phyloP scores from a whole-genome alignment of 2,888 invertebrate species.

The Himalopsyche japonica region DNA sequence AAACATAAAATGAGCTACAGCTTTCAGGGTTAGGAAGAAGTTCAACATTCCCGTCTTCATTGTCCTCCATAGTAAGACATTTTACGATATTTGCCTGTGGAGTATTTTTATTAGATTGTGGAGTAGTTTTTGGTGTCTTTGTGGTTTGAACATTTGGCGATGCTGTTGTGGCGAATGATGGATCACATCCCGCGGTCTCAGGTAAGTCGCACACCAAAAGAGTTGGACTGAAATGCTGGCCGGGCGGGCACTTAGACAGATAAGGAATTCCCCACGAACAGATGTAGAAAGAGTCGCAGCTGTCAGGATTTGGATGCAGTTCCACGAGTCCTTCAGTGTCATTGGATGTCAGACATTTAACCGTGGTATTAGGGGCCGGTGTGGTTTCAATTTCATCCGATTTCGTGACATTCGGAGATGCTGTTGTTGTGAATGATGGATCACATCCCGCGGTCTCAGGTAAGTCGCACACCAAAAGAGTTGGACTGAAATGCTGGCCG shows the following conservation, averaged over 20 bases:
- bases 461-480: conserved; percentile 15
- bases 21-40: conserved; percentile 20
- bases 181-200: conserved; percentile 17
- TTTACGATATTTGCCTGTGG: neutral
- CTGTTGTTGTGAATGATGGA: conserved; percentile 4
- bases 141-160: conserved; percentile 42
- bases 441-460: conserved; percentile 21
- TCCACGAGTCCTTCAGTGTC: conserved; percentile 2
- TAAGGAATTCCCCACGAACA: conserved; percentile 25
- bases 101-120: too few relatives aligned
- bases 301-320: conserved; percentile 19
- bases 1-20: conserved; percentile 28
- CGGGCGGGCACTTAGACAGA: conserved; percentile 24
- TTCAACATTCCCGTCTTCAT: conserved; percentile 2
- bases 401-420: conserved; percentile 43
- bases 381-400: conserved; percentile 15
- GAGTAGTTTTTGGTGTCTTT: too few relatives aligned
- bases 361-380: too few relatives aligned
- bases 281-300: conserved; percentile 26
- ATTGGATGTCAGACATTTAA: neutral
- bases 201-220: conserved; percentile 26
- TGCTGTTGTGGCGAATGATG: conserved; percentile 23
- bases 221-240: conserved; percentile 14
- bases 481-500: conserved; percentile 19
- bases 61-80: neutral